Evolutionary conservation across 2,797 vertebrate genomes (phyloP).

Genomic region (Hirundo rustica): DNA sequence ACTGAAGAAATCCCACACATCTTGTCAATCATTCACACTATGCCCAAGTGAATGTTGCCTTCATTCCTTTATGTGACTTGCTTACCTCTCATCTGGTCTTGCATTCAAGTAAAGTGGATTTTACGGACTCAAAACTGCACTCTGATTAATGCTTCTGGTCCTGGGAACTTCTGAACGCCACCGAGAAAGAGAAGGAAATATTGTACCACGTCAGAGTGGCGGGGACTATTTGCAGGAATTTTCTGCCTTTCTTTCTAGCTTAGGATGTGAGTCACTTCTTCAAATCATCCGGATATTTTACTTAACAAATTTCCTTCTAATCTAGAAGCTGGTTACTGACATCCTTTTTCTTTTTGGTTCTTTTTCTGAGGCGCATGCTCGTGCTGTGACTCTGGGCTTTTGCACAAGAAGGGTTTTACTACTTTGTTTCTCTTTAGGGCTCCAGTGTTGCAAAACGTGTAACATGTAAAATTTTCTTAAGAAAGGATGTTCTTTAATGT

Average conservation of each 20-base stretch:
- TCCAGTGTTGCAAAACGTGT: not conserved
- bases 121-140: not conserved
- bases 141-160: not conserved
- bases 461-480: not conserved
- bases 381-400: not conserved
- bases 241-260: not conserved
- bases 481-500: not conserved
- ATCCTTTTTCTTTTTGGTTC: not conserved
- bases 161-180: not conserved
- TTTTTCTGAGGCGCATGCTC: not conserved
- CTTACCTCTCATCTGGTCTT: not conserved
- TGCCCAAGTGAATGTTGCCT: not conserved
- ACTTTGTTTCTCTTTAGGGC: not conserved
- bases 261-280: not conserved
- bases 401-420: not conserved
- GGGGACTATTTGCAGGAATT: not conserved
- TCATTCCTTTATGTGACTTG: not conserved
- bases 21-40: not conserved
- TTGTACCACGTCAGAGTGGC: not conserved
- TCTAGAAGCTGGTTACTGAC: not conserved
- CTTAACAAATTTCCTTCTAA: not conserved
- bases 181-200: not conserved
- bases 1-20: conserved; percentile 7
- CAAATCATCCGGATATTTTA: not conserved
- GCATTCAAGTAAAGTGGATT: not conserved